These are phyloP conservation scores for Tetramorium simillimum DNA, from an alignment of 1,140 invertebrate species.

Conservation along the genomic window DNA sequence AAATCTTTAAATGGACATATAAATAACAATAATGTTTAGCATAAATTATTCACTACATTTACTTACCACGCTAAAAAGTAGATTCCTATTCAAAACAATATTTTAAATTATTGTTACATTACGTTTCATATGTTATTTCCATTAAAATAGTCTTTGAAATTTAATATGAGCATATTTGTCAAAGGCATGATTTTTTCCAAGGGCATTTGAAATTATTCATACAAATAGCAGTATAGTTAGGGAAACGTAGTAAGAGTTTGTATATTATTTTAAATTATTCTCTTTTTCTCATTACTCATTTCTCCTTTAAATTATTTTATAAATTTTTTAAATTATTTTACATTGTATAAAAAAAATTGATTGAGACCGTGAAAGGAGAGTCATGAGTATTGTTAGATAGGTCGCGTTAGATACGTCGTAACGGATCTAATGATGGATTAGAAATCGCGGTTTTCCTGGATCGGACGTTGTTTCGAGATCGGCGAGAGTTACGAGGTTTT, in stretches of 20 bases:
- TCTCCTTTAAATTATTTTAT: background rate
- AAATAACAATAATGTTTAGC: background rate
- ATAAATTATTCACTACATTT: background rate
- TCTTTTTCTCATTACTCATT: background rate
- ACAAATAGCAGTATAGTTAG: background rate
- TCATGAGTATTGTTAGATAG: background rate
- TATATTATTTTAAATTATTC: background rate
- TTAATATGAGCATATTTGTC: background rate
- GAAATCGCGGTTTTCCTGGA: conserved; percentile 79
- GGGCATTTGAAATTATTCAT: background rate
- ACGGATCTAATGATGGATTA: conserved; percentile 70
- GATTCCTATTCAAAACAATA: background rate
- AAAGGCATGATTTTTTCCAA: background rate
- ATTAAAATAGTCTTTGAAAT: background rate
- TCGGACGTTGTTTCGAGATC: conserved; percentile 74
- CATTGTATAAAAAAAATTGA: background rate
- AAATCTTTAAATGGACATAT: conserved; percentile 5
- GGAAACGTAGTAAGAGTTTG: background rate
- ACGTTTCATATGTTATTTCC: background rate
- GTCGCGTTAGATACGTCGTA: conserved; percentile 1
- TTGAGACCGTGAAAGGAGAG: conserved; percentile 4
- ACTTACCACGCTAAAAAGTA: background rate
- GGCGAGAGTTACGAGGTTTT: conserved; percentile 75
- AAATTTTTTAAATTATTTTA: background rate
- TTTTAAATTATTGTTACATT: background rate